These are phyloP conservation scores for Drosophila insularis DNA, from an alignment of 1,140 invertebrate species.

Conservation along the genomic window DNA sequence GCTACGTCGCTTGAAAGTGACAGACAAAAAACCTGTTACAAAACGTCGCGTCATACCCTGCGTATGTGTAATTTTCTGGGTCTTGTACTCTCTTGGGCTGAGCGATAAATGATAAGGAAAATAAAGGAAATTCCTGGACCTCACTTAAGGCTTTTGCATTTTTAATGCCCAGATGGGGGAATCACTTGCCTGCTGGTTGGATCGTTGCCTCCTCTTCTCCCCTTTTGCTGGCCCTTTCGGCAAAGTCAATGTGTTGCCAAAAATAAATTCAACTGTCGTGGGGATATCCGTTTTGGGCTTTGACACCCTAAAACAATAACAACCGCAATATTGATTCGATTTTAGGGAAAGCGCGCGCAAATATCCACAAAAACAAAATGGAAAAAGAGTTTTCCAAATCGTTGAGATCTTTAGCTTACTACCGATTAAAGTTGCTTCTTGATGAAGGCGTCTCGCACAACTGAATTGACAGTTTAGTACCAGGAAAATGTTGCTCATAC, in stretches of 20 bases:
- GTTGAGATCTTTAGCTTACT: conserved; percentile 16
- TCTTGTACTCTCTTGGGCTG: conserved; percentile 8
- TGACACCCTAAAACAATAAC: conserved; percentile 19
- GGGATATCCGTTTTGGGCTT: conserved; percentile 5
- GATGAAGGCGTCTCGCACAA: conserved; percentile 55
- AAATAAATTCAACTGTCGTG: conserved; percentile 51
- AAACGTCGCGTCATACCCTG: conserved; percentile 15
- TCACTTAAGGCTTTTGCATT: conserved; percentile 62
- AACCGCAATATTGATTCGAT: conserved; percentile 47
- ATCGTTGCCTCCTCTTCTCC: background rate
- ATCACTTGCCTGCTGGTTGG: conserved; percentile 34
- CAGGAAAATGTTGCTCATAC: conserved; percentile 60
- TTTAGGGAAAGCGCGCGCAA: conserved; percentile 56
- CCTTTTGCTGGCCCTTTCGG: background rate
- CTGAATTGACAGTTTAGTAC: conserved; percentile 37
- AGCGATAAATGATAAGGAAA: conserved; percentile 19
- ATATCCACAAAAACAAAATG: conserved; percentile 28
- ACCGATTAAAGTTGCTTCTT: conserved; percentile 27
- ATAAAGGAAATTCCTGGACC: conserved; percentile 25
- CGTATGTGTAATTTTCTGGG: conserved; percentile 47
- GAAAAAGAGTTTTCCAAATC: conserved; percentile 2
- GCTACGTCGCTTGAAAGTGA: conserved; percentile 43
- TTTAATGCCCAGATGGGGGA: conserved; percentile 51
- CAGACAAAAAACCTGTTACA: conserved; percentile 24
- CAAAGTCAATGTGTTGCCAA: conserved; percentile 48